Percentiles rank a stretch among this genome's conserved stretches.
Conservation (phyloP, 2,797 vertebrate genomes). For the Urocyon cinereoargenteus region DNA sequence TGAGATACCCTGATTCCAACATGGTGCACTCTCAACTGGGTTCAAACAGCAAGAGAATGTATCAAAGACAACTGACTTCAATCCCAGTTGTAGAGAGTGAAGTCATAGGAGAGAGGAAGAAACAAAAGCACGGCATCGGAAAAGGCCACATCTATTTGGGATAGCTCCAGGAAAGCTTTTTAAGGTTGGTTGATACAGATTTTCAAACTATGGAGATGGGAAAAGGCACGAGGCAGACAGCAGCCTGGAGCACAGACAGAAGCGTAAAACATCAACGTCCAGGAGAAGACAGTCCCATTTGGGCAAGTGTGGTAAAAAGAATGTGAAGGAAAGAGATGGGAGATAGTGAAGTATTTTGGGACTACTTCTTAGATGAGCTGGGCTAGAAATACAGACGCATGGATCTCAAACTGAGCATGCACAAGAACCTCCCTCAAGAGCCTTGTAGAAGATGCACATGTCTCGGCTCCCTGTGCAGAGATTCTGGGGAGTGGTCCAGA, state of each 20-base stretch:
- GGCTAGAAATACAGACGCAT: not conserved
- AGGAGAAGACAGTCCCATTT: not conserved
- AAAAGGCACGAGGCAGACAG: not conserved
- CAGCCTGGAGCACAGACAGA: not conserved
- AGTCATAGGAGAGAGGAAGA: not conserved
- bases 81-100: not conserved
- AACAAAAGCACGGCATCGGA: not conserved
- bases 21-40: not conserved
- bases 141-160: not conserved
- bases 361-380: not conserved
- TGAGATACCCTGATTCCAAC: accelerated
- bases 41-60: not conserved
- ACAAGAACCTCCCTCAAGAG: not conserved
- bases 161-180: constrained; percentile 10
- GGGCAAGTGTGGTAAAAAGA: not conserved
- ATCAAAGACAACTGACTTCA: not conserved
- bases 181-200: not conserved
- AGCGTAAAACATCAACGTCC: not conserved
- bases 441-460: not conserved
- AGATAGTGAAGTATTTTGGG: not conserved
- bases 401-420: not conserved
- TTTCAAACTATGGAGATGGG: not conserved
- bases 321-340: not conserved
- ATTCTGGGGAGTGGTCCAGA: not conserved
- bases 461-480: not conserved